Base-by-base conservation (phyloP, 1,140 invertebrate species). In the Aphis gossypii region DNA sequence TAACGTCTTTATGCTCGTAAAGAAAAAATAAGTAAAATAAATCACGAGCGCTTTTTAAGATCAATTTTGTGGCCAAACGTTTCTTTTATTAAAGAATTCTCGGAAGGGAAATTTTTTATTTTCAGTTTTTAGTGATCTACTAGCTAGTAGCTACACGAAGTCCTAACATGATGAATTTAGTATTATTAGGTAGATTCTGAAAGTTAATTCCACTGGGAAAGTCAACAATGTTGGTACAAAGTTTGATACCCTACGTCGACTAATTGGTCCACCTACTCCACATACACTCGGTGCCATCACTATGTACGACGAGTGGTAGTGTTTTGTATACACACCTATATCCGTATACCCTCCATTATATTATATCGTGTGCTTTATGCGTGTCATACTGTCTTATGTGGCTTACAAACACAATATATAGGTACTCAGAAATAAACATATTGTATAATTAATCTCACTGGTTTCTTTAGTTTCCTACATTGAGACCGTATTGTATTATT, bases 1-100 rank as follows among this genome's bases (percentile, higher is more conserved):
- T 8, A 21, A 41, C 38, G 30, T 76, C 60, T 76, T 76, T 76
- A 76, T 76, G 30, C 14, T 76, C 60, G 60, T n/a, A 76, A 76
- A 48, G 18, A 48, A 87, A 88, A 46, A 86, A 44, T 76, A 76
- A 76, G 60, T 76, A 76, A 76, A 76, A 76, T 76, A 76, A 76
- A 76, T 76, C 38, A 86, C 14, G 44, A 46, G 46, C 44, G 84
- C 23, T 35, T 88, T 46, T 41, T 90, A 60, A 41, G 88, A 90
- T 38, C 51, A 38, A 90, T 90, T 90, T 60, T 54, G 51, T 41
- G 46, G 46, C 1, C 8, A 88, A 51, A 88, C 46, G n/a, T 54
- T 9, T 51, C 46, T 30, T 88, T 51, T 38, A 48, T 88, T 88
- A 88, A 51, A 84, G 7, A 84, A 84, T 44, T 84, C 41, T 30